Evolutionary conservation across 2,888 invertebrate species (phyloP).

Genomic region (Plebejus anna): DNA sequence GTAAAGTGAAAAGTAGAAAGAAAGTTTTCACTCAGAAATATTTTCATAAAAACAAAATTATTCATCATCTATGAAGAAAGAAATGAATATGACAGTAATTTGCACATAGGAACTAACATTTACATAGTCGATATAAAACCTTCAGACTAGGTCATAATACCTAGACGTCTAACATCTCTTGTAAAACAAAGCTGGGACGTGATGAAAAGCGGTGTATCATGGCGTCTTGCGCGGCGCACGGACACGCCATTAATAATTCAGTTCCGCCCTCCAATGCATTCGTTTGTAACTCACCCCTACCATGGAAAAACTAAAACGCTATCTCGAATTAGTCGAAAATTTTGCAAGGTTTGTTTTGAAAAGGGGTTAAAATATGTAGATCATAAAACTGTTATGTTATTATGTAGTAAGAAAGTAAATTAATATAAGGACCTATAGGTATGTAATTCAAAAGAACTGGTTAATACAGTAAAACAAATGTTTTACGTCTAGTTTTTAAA

Average conservation of each 20-base stretch:
- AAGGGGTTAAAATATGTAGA: no score
- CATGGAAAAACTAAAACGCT: not conserved
- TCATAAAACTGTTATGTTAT: no score
- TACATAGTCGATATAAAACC: not conserved
- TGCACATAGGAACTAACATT: not conserved
- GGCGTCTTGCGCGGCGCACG: conserved; percentile 44
- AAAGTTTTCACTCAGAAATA: not conserved
- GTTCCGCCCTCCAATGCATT: conserved; percentile 50
- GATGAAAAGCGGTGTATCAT: conserved; percentile 39
- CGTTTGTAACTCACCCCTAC: conserved; percentile 46
- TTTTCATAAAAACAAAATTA: no score
- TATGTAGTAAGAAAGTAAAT: no score
- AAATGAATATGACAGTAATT: no score
- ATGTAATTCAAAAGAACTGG: no score
- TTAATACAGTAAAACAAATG: not conserved
- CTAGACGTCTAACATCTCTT: not conserved
- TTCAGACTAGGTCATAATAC: not conserved
- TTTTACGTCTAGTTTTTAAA: not conserved
- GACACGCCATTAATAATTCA: conserved; percentile 59
- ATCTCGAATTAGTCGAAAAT: not conserved
- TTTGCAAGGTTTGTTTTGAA: not conserved
- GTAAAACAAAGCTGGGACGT: conserved; percentile 27
- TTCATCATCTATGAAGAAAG: no score
- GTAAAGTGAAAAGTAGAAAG: not conserved
- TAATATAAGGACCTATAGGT: no score